Percentiles rank a stretch among this genome's conserved stretches.
Evolutionary conservation across 1,140 invertebrate species (phyloP).

Genomic region (Chironomus striatipennis): DNA sequence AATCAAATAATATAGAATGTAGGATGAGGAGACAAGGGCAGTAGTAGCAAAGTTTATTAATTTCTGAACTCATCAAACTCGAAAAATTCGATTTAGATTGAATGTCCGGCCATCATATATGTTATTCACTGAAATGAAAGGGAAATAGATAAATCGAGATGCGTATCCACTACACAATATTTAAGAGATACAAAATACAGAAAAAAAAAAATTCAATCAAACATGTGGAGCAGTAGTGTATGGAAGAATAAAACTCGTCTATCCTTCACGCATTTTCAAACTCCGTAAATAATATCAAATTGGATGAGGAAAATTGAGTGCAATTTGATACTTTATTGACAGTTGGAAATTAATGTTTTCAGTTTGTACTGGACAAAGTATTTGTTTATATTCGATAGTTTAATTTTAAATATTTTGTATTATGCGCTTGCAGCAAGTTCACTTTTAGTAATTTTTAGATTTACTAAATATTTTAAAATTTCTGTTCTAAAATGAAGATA

Average conservation of each 20-base stretch:
- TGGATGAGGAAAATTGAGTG: neutral
- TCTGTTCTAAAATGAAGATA: too few relatives aligned
- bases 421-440: too few relatives aligned
- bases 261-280: neutral
- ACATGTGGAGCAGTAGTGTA: neutral
- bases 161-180: neutral
- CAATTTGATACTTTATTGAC: slow-evolving; percentile 13
- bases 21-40: too few relatives aligned
- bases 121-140: neutral
- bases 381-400: too few relatives aligned
- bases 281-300: neutral
- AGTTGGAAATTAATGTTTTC: neutral
- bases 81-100: slow-evolving; percentile 10
- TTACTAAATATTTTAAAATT: too few relatives aligned
- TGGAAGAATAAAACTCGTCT: neutral
- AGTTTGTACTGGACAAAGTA: too few relatives aligned
- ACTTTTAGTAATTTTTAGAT: too few relatives aligned
- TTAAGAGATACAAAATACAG: neutral
- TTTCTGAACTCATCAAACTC: neutral
- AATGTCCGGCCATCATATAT: neutral
- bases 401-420: too few relatives aligned
- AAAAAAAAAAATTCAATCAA: neutral
- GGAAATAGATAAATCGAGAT: neutral
- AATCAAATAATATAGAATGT: slow-evolving; percentile 28
- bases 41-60: neutral